Evolutionary conservation across 2,797 vertebrate genomes (phyloP).

Genomic region (Chelonia mydas): DNA sequence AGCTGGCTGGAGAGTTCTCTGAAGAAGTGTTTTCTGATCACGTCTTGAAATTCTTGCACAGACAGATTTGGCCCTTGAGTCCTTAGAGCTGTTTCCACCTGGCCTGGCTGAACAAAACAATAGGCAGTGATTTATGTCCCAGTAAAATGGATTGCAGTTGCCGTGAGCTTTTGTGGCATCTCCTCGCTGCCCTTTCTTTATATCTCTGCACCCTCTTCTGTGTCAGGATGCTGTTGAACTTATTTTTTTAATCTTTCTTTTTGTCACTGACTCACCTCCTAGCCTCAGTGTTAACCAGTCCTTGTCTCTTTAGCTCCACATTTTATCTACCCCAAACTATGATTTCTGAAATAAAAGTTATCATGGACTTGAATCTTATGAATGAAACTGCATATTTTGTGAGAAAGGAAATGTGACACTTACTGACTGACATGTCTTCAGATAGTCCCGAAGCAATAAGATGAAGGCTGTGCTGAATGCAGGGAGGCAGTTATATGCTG

Average conservation of each 20-base stretch:
- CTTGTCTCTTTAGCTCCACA: background rate
- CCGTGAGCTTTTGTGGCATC: background rate
- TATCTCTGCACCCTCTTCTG: background rate
- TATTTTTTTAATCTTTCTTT: background rate
- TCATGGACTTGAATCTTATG: background rate
- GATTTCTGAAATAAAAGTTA: background rate
- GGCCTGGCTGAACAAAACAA: background rate
- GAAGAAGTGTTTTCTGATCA: slow-evolving; percentile 50
- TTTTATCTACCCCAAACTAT: background rate
- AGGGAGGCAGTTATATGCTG: slow-evolving; percentile 47
- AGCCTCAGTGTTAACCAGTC: background rate
- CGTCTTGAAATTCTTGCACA: slow-evolving; percentile 40
- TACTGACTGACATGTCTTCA: slow-evolving; percentile 43
- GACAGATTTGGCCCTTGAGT: slow-evolving; percentile 10
- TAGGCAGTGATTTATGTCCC: background rate
- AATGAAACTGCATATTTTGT: background rate
- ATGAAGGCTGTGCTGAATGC: slow-evolving; percentile 32
- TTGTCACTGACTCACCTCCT: background rate
- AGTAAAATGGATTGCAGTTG: background rate
- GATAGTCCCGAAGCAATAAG: slow-evolving; percentile 25
- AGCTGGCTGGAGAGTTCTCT: slow-evolving; percentile 38
- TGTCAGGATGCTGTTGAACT: background rate
- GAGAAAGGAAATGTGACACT: background rate
- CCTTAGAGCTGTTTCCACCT: slow-evolving; percentile 20
- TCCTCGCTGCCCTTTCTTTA: background rate